These are phyloP conservation scores for Ganaspis brasiliensis DNA, from an alignment of 2,888 invertebrate species.

Conservation along the genomic window DNA sequence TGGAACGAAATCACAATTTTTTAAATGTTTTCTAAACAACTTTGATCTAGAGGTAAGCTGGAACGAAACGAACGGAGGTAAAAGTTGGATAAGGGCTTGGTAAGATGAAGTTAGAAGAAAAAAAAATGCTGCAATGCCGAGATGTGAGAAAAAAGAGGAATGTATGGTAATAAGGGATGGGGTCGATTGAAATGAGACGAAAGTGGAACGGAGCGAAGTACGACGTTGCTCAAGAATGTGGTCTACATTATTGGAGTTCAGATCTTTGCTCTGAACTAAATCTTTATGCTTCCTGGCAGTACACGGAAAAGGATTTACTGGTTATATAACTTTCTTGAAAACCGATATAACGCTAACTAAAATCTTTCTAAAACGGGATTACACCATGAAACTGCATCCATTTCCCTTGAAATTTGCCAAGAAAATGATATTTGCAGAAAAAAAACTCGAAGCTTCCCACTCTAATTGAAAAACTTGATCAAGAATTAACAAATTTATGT, in stretches of 20 bases:
- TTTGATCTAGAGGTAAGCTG: background rate
- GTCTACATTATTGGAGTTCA: slow-evolving; percentile 38
- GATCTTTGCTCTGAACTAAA: slow-evolving; percentile 39
- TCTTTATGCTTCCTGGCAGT: slow-evolving; percentile 39
- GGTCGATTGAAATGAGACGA: slow-evolving; percentile 39
- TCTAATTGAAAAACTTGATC: too few species aligned
- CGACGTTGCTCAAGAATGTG: slow-evolving; percentile 37
- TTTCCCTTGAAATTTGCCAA: too few species aligned
- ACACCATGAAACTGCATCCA: background rate
- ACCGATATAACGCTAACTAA: slow-evolving; percentile 15
- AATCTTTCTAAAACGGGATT: slow-evolving; percentile 2
- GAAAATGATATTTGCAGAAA: too few species aligned
- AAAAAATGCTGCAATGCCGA: slow-evolving; percentile 27
- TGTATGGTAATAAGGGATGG: slow-evolving; percentile 41
- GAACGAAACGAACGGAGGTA: background rate
- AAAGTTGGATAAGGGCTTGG: slow-evolving; percentile 14
- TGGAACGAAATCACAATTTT: slow-evolving; percentile 7
- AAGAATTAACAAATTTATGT: too few species aligned
- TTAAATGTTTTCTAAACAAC: slow-evolving; percentile 12
- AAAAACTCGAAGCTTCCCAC: too few species aligned
- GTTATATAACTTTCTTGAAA: slow-evolving; percentile 39
- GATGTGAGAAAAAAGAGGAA: slow-evolving; percentile 27
- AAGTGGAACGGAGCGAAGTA: slow-evolving; percentile 32
- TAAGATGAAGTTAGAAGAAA: slow-evolving; percentile 19
- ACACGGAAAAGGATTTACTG: slow-evolving; percentile 35